Base-by-base conservation (phyloP, 2,888 invertebrate species). In the Didymodactylos carnosus region DNA sequence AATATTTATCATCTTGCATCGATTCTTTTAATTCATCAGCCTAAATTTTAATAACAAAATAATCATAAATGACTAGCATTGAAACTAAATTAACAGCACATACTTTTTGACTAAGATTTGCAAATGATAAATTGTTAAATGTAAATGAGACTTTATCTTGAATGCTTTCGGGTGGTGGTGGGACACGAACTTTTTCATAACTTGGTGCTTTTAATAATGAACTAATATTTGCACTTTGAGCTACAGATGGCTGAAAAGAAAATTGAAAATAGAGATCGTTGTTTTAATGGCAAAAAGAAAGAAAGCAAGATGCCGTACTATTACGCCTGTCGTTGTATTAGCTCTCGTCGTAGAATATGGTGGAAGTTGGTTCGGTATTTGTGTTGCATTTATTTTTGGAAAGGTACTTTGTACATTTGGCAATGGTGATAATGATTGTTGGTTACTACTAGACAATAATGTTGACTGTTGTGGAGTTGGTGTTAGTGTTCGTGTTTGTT, bases 111-210 rank as follows among this genome's bases (percentile, higher is more conserved):
- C 89, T 89, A 78, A 98, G 86, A 85, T 98, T 99, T 70, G 94
- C 85, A 82, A 94, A 92, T 80, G 95, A 95, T 77, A 99, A 86
- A 83, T 99, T 99, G 84, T 99, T 99, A 84, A 98, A 98, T 79
- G 98, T 94, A 83, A 99, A 99, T 11, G 94, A 94, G 8, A 95
- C 91, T 85, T 97, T 97, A 83, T 99, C 98, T 84, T 95, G 95
- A 43, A 95, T 86, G 3, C 88, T 86, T 84, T 97, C 97, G 0
- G 94, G 91, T 0, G 98, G 98, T 1, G 90, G 86, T 19, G 88
- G 29, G 2, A 62, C n/a, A 11, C 62, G 62, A 19, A 62, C 62
- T 11, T 35, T 29, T 10, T n/a, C 6, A 62, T 62, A 62, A 62
- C 62, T 62, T n/a, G 62, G 62, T n/a, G 29, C 62, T 35, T n/a